A percentile compares a stretch with the other conserved stretches of the same genome.
These are phyloP conservation scores for Drosophila arizonae DNA, from an alignment of 1,140 invertebrate species.

Conservation along the genomic window DNA sequence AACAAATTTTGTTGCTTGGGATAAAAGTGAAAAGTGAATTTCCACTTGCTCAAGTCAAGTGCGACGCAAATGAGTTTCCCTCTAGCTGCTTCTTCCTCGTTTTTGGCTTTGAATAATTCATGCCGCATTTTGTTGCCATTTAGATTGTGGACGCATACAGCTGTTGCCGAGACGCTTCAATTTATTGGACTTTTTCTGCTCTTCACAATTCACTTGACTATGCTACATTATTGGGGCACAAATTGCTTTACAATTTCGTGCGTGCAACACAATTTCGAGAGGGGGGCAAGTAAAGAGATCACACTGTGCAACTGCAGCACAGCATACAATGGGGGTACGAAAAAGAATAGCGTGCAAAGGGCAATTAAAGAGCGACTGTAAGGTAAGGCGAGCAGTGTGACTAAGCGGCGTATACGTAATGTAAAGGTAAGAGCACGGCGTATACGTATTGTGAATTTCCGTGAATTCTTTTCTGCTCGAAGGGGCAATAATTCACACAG, in stretches of 20 bases:
- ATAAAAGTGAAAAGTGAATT: conserved; percentile 13
- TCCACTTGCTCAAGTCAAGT: conserved; percentile 20
- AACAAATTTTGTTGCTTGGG: background rate
- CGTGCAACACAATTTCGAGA: conserved; percentile 7
- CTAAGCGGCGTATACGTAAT: too few relatives aligned
- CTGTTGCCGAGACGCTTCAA: background rate
- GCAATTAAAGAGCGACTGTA: too few relatives aligned
- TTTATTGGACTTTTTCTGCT: too few relatives aligned
- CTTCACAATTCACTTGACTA: background rate
- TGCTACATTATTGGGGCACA: conserved; percentile 7
- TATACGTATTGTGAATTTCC: conserved; percentile 26
- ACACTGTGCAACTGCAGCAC: conserved; percentile 9
- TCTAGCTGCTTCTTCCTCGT: conserved; percentile 16
- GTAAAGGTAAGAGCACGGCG: background rate
- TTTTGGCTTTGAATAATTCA: conserved; percentile 61
- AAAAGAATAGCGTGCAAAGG: too few relatives aligned
- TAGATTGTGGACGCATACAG: background rate
- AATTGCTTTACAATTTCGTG: conserved; percentile 16
- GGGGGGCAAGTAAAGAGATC: background rate
- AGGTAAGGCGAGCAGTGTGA: too few relatives aligned
- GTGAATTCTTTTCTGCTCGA: conserved; percentile 12
- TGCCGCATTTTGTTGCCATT: conserved; percentile 32
- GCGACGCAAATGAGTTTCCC: conserved; percentile 60
- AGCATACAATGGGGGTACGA: background rate
- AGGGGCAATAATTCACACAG: conserved; percentile 11